Conservation (phyloP, 2,113 vertebrate genomes). For the Chloroceryle aenea region DNA sequence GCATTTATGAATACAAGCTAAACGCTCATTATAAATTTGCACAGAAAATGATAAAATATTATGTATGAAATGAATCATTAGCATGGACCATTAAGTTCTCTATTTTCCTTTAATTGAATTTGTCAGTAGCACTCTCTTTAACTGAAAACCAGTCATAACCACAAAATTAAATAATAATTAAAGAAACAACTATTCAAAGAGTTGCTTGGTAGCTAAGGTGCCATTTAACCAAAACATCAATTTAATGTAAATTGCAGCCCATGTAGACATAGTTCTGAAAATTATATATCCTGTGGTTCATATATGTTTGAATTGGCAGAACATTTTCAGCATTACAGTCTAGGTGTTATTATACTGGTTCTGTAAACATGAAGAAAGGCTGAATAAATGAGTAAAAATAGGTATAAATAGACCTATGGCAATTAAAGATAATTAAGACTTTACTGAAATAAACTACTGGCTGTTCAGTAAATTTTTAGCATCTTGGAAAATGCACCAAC, state of each 20-base stretch:
- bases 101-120: conserved; percentile 97
- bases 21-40: conserved; percentile 87
- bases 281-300: conserved; percentile 78
- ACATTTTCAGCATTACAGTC: conserved; percentile 48
- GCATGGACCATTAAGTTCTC: conserved; percentile 93
- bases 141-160: conserved; percentile 89
- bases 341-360: conserved; percentile 13
- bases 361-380: conserved; percentile 53
- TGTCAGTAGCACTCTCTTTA: conserved; percentile 95
- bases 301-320: conserved; percentile 79
- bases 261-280: conserved; percentile 80
- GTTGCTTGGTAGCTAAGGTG: conserved; percentile 85
- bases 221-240: conserved; percentile 87
- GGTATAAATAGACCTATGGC: conserved; percentile 4
- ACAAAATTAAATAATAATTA: conserved; percentile 95
- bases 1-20: conserved; percentile 85
- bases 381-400: conserved; percentile 34
- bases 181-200: conserved; percentile 90
- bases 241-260: conserved; percentile 87
- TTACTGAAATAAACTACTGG: not conserved
- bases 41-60: conserved; percentile 92
- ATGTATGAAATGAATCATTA: conserved; percentile 96
- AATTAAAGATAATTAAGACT: conserved; percentile 32
- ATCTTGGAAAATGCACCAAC: not conserved
- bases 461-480: conserved; percentile 16